phyloP scores from a whole-genome alignment of 2,113 vertebrate species.

The Lepidothrix coronata region DNA sequence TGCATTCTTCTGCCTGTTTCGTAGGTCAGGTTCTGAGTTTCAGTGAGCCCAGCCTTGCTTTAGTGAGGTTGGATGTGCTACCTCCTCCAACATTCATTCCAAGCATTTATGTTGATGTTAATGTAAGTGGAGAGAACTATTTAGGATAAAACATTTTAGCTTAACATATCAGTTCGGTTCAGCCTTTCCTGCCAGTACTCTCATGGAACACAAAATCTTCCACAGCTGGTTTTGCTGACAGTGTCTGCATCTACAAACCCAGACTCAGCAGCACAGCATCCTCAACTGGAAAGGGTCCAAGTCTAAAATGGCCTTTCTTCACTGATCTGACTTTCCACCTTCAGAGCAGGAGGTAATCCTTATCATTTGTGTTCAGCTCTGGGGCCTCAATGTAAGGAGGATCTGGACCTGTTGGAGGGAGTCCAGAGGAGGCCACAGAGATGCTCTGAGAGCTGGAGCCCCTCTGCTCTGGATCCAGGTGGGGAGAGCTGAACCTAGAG shows the following conservation, averaged over 20 bases:
- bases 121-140: neutral
- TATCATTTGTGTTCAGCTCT: neutral
- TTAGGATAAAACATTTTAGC: neutral
- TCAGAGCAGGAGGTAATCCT: neutral
- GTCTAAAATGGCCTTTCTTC: neutral
- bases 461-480: too few relatives aligned
- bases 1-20: neutral
- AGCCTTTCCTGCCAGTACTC: neutral
- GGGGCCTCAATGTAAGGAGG: neutral
- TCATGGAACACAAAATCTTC: neutral
- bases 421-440: too few relatives aligned
- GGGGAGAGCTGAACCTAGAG: too few relatives aligned
- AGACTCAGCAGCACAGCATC: neutral
- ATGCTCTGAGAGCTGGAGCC: too few relatives aligned
- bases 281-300: neutral
- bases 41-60: neutral
- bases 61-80: neutral
- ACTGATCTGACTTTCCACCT: neutral
- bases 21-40: neutral
- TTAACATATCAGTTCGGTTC: rapidly evolving
- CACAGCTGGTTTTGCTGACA: neutral
- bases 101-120: neutral
- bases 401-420: neutral
- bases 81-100: neutral
- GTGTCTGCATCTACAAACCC: neutral